Base-by-base conservation (phyloP, 2,797 vertebrate species). In the Bradypodion pumilum region DNA sequence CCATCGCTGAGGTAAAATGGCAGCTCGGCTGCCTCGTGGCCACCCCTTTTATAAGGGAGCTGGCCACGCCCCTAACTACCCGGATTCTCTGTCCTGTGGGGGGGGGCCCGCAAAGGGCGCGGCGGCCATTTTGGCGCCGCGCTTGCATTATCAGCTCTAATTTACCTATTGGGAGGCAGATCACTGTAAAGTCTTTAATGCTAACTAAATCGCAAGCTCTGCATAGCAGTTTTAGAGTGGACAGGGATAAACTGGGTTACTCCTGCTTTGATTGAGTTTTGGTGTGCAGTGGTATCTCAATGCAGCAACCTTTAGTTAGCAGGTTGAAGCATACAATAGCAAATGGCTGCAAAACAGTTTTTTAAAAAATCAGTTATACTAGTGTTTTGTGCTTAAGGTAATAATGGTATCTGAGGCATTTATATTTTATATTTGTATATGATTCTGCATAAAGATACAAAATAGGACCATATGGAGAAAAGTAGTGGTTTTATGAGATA, bases 151-250 rank as follows among this genome's bases (percentile, higher is more conserved):
- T 73, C 29, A 86, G 80, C 89, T 90, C 74, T 49, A 44, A 46
- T 91, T 92, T 92, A 74, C 92, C 94, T 92, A 94, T 95, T 90
- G 85, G 59, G 83, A 68, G 80, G 90, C 92, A 91, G 91, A 91
- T 91, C 90, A 62, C 91, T 88, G 42, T 87, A 92, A 94, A 82
- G 89, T 92, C 90, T 91, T 94, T 92, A 91, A 94, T 91, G 80
- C 90, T 95, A 95, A 96, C 94, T 96, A 96, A 97, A 96, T 96
- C 96, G 96, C 52, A 82, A 91, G 90, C 88, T 93, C 87, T 95
- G 93, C 94, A 95, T 96, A 96, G 86, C 88, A 92, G 89, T 87
- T 95, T 95, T 95, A 95, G 94, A 90, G 81, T 92, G 89, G 87
- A 63, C 81, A 91, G 91, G 91, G 91, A 90, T 93, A 81, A n/a